Conservation (phyloP, 2,888 invertebrate genomes). For the Tryphoninae sp. region DNA sequence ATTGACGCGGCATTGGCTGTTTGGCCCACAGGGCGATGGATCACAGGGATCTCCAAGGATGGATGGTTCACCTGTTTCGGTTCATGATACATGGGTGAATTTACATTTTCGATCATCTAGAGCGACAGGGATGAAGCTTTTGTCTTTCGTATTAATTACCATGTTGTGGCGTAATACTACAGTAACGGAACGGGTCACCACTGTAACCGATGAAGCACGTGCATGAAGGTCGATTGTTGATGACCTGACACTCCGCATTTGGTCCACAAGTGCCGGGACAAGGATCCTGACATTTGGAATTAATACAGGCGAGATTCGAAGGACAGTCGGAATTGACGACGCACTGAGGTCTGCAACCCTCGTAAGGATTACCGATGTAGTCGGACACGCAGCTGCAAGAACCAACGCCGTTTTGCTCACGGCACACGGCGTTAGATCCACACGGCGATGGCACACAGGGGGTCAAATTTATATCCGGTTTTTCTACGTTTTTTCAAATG, state of each 20-base stretch:
- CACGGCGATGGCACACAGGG: slow-evolving; percentile 89
- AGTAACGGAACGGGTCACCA: slow-evolving; percentile 87
- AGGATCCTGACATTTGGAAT: slow-evolving; percentile 90
- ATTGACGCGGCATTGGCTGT: slow-evolving; percentile 82
- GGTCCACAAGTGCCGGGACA: slow-evolving; percentile 88
- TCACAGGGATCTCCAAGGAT: slow-evolving; percentile 82
- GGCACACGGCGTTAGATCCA: slow-evolving; percentile 89
- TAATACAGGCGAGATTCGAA: slow-evolving; percentile 87
- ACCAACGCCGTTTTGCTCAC: slow-evolving; percentile 88
- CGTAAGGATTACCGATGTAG: slow-evolving; percentile 88
- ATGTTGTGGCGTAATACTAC: slow-evolving; percentile 81
- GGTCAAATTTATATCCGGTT: slow-evolving; percentile 87
- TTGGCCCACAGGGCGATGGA: slow-evolving; percentile 82
- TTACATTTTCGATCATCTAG: too few relatives aligned
- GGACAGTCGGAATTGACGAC: slow-evolving; percentile 89
- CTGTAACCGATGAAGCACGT: slow-evolving; percentile 84
- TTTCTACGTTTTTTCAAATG: slow-evolving; percentile 81
- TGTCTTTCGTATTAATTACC: slow-evolving; percentile 80
- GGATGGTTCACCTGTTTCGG: slow-evolving; percentile 82
- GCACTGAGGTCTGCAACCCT: slow-evolving; percentile 90
- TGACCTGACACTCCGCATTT: slow-evolving; percentile 86
- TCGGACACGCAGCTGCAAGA: slow-evolving; percentile 89
- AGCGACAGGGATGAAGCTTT: too few relatives aligned
- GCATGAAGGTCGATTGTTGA: slow-evolving; percentile 86
- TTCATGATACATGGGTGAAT: neutral